These are phyloP conservation scores for Hydroisotoma schaefferi DNA, from an alignment of 2,888 invertebrate species.

Conservation along the genomic window DNA sequence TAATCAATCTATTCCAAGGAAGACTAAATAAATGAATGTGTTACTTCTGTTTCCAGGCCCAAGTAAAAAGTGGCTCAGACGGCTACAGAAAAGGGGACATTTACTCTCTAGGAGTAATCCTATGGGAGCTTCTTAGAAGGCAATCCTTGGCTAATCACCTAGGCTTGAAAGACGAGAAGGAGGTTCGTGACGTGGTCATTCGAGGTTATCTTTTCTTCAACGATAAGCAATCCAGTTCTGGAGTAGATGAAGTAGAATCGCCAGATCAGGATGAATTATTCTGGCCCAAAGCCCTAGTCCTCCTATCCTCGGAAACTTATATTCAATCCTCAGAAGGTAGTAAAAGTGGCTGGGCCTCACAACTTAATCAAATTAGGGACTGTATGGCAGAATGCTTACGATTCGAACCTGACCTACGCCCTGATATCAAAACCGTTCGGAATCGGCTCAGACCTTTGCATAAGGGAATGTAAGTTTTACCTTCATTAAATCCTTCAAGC, in stretches of 20 bases:
- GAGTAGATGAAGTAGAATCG: conserved; percentile 21
- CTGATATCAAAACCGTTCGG: conserved; percentile 74
- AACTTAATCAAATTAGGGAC: conserved; percentile 39
- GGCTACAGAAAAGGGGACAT: conserved; percentile 83
- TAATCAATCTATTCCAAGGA: no score
- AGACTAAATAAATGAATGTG: no score
- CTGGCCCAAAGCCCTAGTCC: conserved; percentile 21
- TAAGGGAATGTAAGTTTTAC: conserved; percentile 82
- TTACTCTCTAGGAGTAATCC: conserved; percentile 76
- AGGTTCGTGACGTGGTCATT: conserved; percentile 36
- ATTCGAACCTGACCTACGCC: conserved; percentile 72
- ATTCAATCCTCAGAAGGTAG: conserved; percentile 7
- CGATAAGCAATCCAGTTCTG: conserved; percentile 12
- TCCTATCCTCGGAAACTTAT: background rate
- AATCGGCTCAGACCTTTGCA: conserved; percentile 76
- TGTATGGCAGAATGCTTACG: conserved; percentile 64
- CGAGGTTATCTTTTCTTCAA: conserved; percentile 22
- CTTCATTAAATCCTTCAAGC: no score
- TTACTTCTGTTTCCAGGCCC: conserved; percentile 8
- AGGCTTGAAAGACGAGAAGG: conserved; percentile 41
- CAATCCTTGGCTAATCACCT: conserved; percentile 48
- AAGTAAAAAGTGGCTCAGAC: conserved; percentile 28
- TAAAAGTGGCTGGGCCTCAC: conserved; percentile 4
- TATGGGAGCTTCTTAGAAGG: conserved; percentile 78
- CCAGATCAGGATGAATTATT: conserved; percentile 25